Evolutionary conservation across 1,140 invertebrate genomes (phyloP), one percentile per base, ranked within the genome.

Genomic region (Elysia chlorotica): DNA sequence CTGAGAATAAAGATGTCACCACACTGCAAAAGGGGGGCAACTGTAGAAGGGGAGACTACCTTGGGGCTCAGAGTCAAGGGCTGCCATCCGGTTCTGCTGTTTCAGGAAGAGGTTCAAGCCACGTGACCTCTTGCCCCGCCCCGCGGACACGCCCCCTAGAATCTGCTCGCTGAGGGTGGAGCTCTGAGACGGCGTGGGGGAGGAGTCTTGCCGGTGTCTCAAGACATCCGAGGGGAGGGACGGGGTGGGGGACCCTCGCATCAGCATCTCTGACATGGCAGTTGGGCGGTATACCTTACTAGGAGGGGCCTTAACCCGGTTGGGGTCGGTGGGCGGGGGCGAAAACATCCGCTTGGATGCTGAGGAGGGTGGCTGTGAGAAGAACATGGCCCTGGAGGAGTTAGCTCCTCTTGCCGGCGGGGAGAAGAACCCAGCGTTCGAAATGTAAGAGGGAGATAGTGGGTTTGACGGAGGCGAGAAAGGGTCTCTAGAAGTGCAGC

Each of bases 61-160:
- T 83, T 80, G 78, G 56, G 80, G 71, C 74, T 81, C 77, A 63
- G 76, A 76, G 63, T 80, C 80, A 62, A 82, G 69, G 54, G 80
- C 74, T 59, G 75, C 72, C 48, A 83, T 71, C 67, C 82, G 79
- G 63, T 81, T 76, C 75, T 82, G 80, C 77, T 83, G 81, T 56
- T 77, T 79, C 38, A 76, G 73, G 74, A 83, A 85, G 30, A 85
- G 75, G 57, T 79, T 74, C 73, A 85, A 70, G 74, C 83, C 82
- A 54, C 78, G 75, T 17, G 82, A 83, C 54, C 70, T 75, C 65
- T 63, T 35, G 19, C 33, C 23, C 19, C 53, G 53, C 28, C 48
- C 61, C 25, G 35, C 30, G 21, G 62, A 30, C n/a, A n/a, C n/a
- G 25, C 57, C 62, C 28, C 53, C 28, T 21, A 67, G 38, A 31